phyloP scores from a whole-genome alignment of 2,797 vertebrate species.

The Coregonus suidteri region DNA sequence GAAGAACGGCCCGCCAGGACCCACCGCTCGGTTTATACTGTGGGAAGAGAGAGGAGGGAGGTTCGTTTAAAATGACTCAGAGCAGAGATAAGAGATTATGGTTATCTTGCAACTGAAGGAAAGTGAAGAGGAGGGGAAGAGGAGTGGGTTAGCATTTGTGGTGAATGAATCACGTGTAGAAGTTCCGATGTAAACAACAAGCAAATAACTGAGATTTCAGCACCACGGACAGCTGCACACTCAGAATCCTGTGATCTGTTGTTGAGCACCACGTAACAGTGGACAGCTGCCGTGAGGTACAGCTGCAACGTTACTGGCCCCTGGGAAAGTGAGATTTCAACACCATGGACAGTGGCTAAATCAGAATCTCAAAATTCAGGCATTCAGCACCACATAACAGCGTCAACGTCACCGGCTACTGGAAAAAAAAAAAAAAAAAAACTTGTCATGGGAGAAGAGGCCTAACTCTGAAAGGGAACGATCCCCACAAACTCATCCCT shows the following conservation, averaged over 20 bases:
- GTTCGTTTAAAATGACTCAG: not conserved
- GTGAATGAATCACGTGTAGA: not conserved
- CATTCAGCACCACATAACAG: not conserved
- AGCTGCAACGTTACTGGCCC: not conserved
- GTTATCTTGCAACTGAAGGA: not conserved
- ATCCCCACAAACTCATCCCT: no score
- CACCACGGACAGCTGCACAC: not conserved
- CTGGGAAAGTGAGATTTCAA: not conserved
- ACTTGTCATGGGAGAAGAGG: no score
- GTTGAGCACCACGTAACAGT: not conserved
- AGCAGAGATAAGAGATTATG: not conserved
- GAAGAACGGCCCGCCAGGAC: conserved; percentile 91
- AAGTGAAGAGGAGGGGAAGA: not conserved
- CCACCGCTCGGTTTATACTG: conserved; percentile 89
- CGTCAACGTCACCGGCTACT: not conserved
- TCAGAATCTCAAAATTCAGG: no score
- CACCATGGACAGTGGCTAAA: not conserved
- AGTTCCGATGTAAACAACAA: not conserved
- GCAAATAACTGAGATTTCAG: not conserved
- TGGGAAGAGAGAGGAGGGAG: conserved; percentile 9
- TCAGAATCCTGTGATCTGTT: not conserved
- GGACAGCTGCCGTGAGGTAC: not conserved
- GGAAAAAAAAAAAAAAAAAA: not conserved
- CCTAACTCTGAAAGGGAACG: no score
- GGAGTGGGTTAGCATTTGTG: not conserved